A percentile compares a stretch with the other conserved stretches of the same genome.
These are phyloP conservation scores for Pica pica DNA, from an alignment of 2,113 vertebrate species.

Conservation along the genomic window DNA sequence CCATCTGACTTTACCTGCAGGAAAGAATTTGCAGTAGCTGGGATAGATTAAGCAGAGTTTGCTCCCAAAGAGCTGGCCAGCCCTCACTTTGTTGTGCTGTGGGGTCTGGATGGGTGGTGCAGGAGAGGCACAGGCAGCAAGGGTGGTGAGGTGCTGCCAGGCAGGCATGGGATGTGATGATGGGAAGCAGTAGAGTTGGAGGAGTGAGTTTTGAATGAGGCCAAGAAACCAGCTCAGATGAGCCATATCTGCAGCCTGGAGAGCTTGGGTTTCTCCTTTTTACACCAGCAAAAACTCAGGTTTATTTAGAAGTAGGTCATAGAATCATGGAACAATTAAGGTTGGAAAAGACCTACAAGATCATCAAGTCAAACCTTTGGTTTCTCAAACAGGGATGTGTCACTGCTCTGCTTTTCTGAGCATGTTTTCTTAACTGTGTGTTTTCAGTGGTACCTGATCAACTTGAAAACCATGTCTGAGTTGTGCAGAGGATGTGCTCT, in stretches of 20 bases:
- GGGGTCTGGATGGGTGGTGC: not conserved
- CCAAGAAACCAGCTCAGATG: not conserved
- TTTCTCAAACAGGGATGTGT: not conserved
- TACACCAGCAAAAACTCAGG: not conserved
- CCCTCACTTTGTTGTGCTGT: not conserved
- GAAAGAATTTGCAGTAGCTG: not conserved
- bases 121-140: not conserved
- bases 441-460: not conserved
- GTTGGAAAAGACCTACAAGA: not conserved
- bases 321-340: not conserved
- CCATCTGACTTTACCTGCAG: not conserved
- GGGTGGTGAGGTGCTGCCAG: not conserved
- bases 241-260: rapidly evolving
- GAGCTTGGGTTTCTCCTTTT: not conserved
- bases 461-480: not conserved
- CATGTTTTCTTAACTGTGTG: not conserved
- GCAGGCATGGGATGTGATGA: rapidly evolving
- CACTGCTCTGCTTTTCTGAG: not conserved
- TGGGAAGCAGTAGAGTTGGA: not conserved
- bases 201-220: not conserved
- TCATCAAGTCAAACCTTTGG: not conserved
- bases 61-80: not conserved
- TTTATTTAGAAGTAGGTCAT: not conserved
- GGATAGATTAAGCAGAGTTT: not conserved
- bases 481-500: not conserved